phyloP scores from a whole-genome alignment of 2,113 vertebrate genomes.

The Aplodontia rufa region DNA sequence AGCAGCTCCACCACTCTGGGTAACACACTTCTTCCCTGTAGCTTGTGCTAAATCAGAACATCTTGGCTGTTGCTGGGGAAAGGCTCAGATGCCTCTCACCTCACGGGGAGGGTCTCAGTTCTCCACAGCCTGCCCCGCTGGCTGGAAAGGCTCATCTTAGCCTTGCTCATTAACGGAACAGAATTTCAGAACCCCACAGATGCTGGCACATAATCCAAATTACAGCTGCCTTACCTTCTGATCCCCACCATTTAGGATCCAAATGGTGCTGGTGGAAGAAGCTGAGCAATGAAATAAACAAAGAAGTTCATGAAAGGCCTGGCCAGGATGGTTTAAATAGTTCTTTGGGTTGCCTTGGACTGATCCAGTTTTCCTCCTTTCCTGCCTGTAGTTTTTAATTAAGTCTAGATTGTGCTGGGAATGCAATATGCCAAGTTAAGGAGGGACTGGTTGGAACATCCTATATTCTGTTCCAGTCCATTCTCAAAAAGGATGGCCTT shows the following conservation, averaged over 20 bases:
- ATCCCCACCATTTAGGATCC: neutral
- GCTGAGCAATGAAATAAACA: neutral
- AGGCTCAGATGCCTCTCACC: too few species aligned
- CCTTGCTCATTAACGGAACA: neutral
- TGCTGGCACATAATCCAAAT: neutral
- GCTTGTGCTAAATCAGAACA: neutral
- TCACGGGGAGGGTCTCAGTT: neutral
- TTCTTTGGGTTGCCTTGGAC: neutral
- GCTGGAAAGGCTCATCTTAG: neutral
- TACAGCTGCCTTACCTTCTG: neutral
- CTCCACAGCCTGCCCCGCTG: accelerated
- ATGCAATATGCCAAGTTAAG: too few species aligned
- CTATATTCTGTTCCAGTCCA: neutral
- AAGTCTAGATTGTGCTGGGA: neutral
- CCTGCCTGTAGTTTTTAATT: neutral
- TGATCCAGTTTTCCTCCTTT: neutral
- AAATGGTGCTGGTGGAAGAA: neutral
- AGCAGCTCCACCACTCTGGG: accelerated
- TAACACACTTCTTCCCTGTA: neutral
- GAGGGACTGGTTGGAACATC: too few species aligned
- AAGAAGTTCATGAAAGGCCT: neutral
- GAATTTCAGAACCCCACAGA: neutral
- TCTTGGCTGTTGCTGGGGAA: neutral
- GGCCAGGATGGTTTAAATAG: neutral
- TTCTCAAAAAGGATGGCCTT: neutral